Conservation (phyloP, 2,113 vertebrate species). For the Phodopus roborovskii region DNA sequence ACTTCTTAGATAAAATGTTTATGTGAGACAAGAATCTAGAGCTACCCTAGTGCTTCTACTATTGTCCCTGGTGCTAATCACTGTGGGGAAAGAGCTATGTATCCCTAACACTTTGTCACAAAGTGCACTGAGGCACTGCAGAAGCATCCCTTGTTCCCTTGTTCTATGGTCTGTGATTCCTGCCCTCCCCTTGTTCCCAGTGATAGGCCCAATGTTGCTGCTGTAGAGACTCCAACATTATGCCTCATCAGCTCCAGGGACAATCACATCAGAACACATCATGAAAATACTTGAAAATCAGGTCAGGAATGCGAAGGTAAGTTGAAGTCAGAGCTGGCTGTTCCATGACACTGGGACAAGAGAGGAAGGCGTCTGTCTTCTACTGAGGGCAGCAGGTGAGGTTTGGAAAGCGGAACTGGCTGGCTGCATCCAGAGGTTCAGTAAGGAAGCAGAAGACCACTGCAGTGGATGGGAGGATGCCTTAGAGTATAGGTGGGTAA, state of each 20-base stretch:
- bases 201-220: background rate
- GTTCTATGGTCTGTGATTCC: background rate
- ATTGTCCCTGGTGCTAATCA: background rate
- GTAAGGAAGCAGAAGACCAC: background rate
- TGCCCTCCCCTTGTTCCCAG: background rate
- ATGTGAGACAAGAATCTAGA: background rate
- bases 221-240: background rate
- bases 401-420: background rate
- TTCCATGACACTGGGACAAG: background rate
- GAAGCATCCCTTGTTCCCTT: background rate
- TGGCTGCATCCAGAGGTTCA: background rate
- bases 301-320: background rate
- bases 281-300: conserved; percentile 57
- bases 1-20: background rate
- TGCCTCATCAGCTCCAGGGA: background rate
- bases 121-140: background rate
- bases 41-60: background rate
- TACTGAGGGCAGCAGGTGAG: no score
- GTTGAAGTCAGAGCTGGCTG: background rate
- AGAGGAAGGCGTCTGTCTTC: background rate
- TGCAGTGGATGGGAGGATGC: background rate
- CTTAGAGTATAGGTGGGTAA: background rate
- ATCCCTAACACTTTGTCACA: background rate
- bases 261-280: background rate
- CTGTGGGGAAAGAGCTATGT: background rate